Evolutionary conservation across 2,888 invertebrate genomes (phyloP).

Genomic region (Philereme vetulata): DNA sequence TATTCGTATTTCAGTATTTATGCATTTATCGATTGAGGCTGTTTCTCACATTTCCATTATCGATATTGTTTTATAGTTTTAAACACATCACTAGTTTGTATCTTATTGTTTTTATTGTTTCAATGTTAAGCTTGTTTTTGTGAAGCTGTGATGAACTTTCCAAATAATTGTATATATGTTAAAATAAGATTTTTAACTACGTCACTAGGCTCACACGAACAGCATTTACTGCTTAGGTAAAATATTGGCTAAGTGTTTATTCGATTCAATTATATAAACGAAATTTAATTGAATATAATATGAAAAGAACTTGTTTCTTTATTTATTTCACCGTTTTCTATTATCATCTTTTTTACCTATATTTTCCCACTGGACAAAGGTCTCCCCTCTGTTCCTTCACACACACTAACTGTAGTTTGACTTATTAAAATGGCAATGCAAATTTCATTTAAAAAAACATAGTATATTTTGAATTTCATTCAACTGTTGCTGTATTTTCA

Average conservation of each 20-base stretch:
- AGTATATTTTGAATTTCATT: too few relatives aligned
- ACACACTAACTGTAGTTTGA: too few relatives aligned
- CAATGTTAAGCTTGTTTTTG: conserved; percentile 80
- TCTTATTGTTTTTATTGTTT: conserved; percentile 74
- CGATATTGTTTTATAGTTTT: conserved; percentile 71
- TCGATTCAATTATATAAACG: conserved; percentile 80
- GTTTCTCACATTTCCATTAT: conserved; percentile 50
- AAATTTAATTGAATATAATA: conserved; percentile 79
- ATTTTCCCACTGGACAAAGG: too few relatives aligned
- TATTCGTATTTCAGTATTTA: conserved; percentile 68
- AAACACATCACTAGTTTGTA: conserved; percentile 58
- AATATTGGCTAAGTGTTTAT: conserved; percentile 82
- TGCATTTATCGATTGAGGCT: conserved; percentile 77
- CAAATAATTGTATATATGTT: conserved; percentile 83
- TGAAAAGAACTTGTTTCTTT: conserved; percentile 46
- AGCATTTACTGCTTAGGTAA: conserved; percentile 76
- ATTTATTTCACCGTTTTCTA: conserved; percentile 7
- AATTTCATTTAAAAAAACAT: too few relatives aligned
- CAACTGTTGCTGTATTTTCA: too few relatives aligned
- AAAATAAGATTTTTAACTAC: conserved; percentile 68
- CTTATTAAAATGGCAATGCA: too few relatives aligned
- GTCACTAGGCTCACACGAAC: conserved; percentile 80
- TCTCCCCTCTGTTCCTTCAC: too few relatives aligned
- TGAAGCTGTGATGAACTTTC: conserved; percentile 83
- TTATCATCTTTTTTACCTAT: too few relatives aligned